These are phyloP conservation scores for Cyprinodon diabolis DNA, from an alignment of 2,797 vertebrate genomes.

Conservation along the genomic window DNA sequence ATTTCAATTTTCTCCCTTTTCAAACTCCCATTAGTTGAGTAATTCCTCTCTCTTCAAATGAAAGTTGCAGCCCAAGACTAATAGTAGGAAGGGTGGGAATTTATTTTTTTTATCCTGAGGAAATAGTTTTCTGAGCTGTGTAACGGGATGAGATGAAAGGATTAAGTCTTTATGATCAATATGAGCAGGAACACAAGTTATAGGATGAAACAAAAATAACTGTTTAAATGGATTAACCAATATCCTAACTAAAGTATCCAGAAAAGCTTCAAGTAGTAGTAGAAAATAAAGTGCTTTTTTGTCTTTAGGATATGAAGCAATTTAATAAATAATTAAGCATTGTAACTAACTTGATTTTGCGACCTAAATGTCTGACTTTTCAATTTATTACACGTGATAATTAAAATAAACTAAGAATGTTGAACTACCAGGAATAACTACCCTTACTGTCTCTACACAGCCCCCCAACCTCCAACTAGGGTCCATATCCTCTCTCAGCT, in stretches of 20 bases:
- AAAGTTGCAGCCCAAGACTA: background rate
- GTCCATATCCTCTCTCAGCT: constrained; percentile 51
- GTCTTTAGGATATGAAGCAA: background rate
- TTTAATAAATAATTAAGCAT: background rate
- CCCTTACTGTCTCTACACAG: constrained; percentile 24
- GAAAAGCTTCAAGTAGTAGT: background rate
- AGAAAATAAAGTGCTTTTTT: background rate
- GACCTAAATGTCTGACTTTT: background rate
- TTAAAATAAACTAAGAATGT: constrained; percentile 5
- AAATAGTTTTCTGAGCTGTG: background rate
- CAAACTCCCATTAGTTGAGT: background rate
- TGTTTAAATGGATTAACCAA: background rate
- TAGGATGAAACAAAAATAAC: background rate
- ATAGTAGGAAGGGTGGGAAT: too few relatives aligned
- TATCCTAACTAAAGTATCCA: background rate
- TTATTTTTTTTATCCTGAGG: background rate
- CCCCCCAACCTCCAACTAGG: constrained; percentile 43
- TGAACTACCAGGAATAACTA: background rate
- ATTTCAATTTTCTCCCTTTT: background rate
- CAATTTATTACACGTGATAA: constrained; percentile 18
- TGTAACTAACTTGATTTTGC: background rate
- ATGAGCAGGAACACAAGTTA: background rate
- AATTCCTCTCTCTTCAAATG: background rate
- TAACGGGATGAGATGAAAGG: background rate
- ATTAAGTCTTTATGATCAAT: background rate